Base-by-base conservation (phyloP, 2,113 vertebrate species). In the Microtus pennsylvanicus region DNA sequence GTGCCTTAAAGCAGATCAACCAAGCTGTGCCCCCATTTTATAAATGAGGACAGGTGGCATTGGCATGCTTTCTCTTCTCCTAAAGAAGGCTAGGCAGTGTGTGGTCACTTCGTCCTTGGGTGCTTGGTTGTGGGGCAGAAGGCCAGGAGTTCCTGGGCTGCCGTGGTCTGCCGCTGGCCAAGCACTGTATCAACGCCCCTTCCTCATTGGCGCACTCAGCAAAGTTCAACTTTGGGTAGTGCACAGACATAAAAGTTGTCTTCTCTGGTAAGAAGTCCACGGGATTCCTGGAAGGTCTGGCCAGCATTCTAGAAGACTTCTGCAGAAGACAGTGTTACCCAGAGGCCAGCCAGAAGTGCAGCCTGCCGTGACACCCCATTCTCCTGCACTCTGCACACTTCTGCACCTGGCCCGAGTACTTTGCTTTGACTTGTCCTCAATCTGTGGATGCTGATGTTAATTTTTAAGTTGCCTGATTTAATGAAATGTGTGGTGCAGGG, bases 221-320 rank as follows among this genome's bases (percentile, higher is more conserved):
- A 52, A 89, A 67, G 30, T 58, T 87, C 47, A 96, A 86, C 91
- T 72, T 63, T 76, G 81, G 65, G 42, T 14, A 9, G 14, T 81
- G 45, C n/a, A 58, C 52, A 45, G 38, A 85, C 1, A 75, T 13
- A 61, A 75, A 47, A 33, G 26, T 26, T 70, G 30, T 35, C 33
- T 14, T 69, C 72, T 81, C 83, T 45, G 21, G 42, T 69, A 87
- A 75, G 82, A 88, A 69, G 87, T 19, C 16, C 30, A 45, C 10
- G 1, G 35, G 35, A 24, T 1, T 2, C 14, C 2, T 0, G 12
- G 52, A 91, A 69, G 47, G 50, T 17, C 52, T 33, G 4, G 3
- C 21, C 47, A n/a, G 42, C 12, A 16, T 35, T 26, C 14, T 3
- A 4, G 8, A 55, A 1, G 24, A 19, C 82, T 76, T 81, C 85